Evolutionary conservation across 1,140 invertebrate genomes (phyloP).

Genomic region (Drosophila lini): DNA sequence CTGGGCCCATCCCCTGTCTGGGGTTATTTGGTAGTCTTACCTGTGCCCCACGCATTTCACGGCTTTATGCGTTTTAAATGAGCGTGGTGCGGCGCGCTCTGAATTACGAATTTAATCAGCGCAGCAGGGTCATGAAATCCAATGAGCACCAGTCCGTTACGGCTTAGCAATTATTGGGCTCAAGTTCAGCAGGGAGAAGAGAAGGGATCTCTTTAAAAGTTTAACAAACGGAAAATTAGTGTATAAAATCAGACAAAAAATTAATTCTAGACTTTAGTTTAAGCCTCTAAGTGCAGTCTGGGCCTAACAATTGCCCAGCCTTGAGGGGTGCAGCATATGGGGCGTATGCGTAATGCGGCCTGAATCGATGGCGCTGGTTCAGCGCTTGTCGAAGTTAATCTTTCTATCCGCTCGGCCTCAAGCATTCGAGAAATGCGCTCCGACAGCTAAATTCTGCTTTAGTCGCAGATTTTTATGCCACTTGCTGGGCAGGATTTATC

Average conservation of each 20-base stretch:
- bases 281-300: not conserved
- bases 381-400: conserved; percentile 54
- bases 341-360: conserved; percentile 57
- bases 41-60: conserved; percentile 59
- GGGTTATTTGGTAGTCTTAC: conserved; percentile 63
- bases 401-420: conserved; percentile 65
- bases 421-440: conserved; percentile 67
- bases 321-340: conserved; percentile 31
- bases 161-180: conserved; percentile 51
- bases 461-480: conserved; percentile 73
- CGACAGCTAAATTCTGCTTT: conserved; percentile 69
- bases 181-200: not conserved
- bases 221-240: not conserved
- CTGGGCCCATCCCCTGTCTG: conserved; percentile 18
- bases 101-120: conserved; percentile 73
- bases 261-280: not conserved
- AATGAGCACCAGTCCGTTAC: conserved; percentile 39
- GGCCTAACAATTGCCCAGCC: conserved; percentile 13
- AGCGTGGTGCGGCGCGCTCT: conserved; percentile 45
- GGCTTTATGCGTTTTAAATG: conserved; percentile 71
- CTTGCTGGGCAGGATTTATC: conserved; percentile 56
- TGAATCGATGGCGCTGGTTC: conserved; percentile 10
- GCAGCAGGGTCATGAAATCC: conserved; percentile 45
- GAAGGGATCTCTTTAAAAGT: not conserved
- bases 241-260: too few relatives aligned